Evolutionary conservation across 2,888 invertebrate genomes (phyloP), one percentile per base, ranked within the genome.

Genomic region (Julus scandinavius): DNA sequence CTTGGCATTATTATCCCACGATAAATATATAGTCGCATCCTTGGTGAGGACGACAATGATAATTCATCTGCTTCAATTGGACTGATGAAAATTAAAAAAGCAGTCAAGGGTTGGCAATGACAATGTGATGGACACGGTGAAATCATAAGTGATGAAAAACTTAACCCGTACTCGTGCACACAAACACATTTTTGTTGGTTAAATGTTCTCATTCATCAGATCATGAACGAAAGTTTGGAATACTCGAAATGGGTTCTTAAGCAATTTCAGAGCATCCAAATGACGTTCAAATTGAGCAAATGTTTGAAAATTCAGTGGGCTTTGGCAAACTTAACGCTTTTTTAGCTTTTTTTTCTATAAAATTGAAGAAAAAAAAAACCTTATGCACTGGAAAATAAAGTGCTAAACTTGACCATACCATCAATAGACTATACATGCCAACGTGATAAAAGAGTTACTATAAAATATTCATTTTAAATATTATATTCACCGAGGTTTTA

Each of bases 1-100:
- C 80, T 80, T 38, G 38, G 38, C 80, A 80, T 80, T 80, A 80
- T 80, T 40, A 80, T 15, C 80, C 80, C 80, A 40, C 80, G 80
- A 80, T 38, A 80, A 29, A 20, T 80, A 80, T 38, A 29, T 15
- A 4, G 80, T 2, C 63, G 20, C n/a, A 20, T 63, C 63, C 13
- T 80, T 54, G 54, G 15, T 0, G 15, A 54, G 54, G 17, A 54
- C 15, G 54, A 17, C 45, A 45, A 45, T 7, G 7, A 45, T 7
- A 45, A 7, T 45, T 72, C 20, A 72, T n/a, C 63, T n/a, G 63
- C 72, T 72, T 72, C 72, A 29, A 72, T 72, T 29, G 72, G 72
- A 72, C 5, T 7, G 38, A 38, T 80, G 80, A 20, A 20, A 20
- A n/a, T 7, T 29, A 29, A 20, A 20, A 20, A 72, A 29, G 7